Evolutionary conservation across 2,113 vertebrate species (phyloP), one percentile per base, ranked within the genome.

Genomic region (Osmerus mordax): DNA sequence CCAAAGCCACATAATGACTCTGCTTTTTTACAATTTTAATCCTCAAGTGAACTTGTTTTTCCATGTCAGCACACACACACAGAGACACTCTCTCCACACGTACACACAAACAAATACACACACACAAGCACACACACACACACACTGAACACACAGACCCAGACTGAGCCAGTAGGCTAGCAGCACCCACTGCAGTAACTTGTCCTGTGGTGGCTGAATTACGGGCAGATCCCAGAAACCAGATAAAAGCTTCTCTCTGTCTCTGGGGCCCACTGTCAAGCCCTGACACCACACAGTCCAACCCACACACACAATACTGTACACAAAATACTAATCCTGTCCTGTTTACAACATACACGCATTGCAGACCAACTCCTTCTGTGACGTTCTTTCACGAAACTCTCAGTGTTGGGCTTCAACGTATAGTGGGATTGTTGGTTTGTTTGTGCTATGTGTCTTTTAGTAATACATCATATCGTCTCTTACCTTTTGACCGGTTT

Each of bases 401-500:
- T 19, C 15, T 56, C 1, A 6, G 55, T 16, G 25, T 28, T 28
- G 25, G 55, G 55, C 15, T n/a, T 56, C 15, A 19, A 11, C n/a
- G 9, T 23, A 3, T 3, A 19, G 12, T 12, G 8, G 52, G 47
- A 9, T 4, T 15, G 11, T 60, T 11, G 36, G 25, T 41, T n/a
- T n/a, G 32, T 19, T 13, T 66, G 6, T 23, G 13, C 19, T 32
- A 36, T 8, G 56, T 47, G 66, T 21, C 18, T 28, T 55, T 25
- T 32, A 19, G 53, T 75, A 58, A 23, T 21, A 5, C 13, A 3
- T 6, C 61, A 4, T 3, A n/a, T 11, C 3, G 15, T 19, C 1
- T 65, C 83, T 84, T 87, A 98, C 97, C 94, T 99, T 90, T 99
- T 99, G 32, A 92, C 92, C 3, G 94, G 80, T 87, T 98, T 98